These are phyloP conservation scores for Arge pagana DNA, from an alignment of 2,888 invertebrate species.

Conservation along the genomic window DNA sequence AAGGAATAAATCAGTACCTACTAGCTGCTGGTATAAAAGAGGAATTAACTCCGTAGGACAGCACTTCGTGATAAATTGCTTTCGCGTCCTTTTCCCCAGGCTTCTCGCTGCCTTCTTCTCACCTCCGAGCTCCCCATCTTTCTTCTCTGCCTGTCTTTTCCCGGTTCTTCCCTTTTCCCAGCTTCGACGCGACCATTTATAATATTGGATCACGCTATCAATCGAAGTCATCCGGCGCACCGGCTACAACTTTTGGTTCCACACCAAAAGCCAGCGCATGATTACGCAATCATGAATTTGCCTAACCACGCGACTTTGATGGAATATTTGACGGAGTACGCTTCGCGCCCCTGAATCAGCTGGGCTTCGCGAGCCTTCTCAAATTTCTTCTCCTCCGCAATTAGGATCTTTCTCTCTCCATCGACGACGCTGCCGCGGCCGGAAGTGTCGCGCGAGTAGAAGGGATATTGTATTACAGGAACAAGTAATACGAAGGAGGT, in stretches of 20 bases:
- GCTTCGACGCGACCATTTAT: slow-evolving; percentile 44
- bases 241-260: slow-evolving; percentile 3
- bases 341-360: too few relatives aligned
- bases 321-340: slow-evolving; percentile 14
- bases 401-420: too few relatives aligned
- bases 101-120: slow-evolving; percentile 5
- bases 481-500: too few relatives aligned
- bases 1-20: slow-evolving; percentile 41
- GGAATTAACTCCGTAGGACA: slow-evolving; percentile 41
- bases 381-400: too few relatives aligned
- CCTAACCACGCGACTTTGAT: neutral
- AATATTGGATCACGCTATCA: slow-evolving; percentile 47
- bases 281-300: slow-evolving; percentile 20
- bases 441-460: too few relatives aligned
- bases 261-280: slow-evolving; percentile 1
- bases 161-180: slow-evolving; percentile 27
- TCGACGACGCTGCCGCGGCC: too few relatives aligned
- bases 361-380: too few relatives aligned
- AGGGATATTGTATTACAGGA: too few relatives aligned
- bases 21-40: slow-evolving; percentile 33
- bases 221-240: slow-evolving; percentile 40
- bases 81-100: slow-evolving; percentile 35
- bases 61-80: slow-evolving; percentile 41
- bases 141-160: slow-evolving; percentile 31
- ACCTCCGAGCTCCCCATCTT: neutral